phyloP scores from a whole-genome alignment of 2,888 invertebrate species.

The Marronus borbonicus region DNA sequence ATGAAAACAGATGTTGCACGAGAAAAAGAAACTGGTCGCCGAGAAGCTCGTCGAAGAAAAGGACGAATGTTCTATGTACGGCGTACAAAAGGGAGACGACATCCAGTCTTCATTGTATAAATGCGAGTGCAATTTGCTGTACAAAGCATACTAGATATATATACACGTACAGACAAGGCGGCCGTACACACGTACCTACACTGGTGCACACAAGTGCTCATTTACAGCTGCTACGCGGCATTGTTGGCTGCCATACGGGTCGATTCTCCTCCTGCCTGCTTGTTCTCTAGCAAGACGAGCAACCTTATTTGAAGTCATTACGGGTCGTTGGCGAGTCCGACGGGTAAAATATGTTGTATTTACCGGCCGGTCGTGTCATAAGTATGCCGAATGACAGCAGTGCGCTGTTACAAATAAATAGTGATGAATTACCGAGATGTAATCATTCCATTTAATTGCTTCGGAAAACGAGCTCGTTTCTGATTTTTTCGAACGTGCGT shows the following conservation, averaged over 20 bases:
- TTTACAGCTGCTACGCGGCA: constrained; percentile 36
- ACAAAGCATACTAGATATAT: constrained; percentile 28
- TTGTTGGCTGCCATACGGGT: constrained; percentile 16
- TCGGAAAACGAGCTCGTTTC: neutral
- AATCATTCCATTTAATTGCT: constrained; percentile 8
- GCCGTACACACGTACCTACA: constrained; percentile 1
- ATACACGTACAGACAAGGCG: constrained; percentile 1
- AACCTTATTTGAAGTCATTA: constrained; percentile 27
- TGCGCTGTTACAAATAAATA: neutral
- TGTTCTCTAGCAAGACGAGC: constrained; percentile 30
- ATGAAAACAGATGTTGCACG: neutral
- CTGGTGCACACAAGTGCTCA: constrained; percentile 37
- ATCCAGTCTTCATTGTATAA: constrained; percentile 15
- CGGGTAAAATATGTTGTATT: constrained; percentile 19
- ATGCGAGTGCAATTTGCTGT: constrained; percentile 40
- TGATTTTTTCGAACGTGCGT: neutral
- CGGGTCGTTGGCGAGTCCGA: constrained; percentile 21
- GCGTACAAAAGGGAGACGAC: neutral
- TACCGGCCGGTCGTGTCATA: neutral
- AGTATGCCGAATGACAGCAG: neutral
- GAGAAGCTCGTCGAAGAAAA: neutral
- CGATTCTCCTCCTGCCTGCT: constrained; percentile 1
- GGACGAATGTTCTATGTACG: neutral
- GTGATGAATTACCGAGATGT: constrained; percentile 8
- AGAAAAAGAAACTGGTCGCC: constrained; percentile 5